phyloP scores from a whole-genome alignment of 2,113 vertebrate genomes.

The Oncorhynchus tshawytscha region DNA sequence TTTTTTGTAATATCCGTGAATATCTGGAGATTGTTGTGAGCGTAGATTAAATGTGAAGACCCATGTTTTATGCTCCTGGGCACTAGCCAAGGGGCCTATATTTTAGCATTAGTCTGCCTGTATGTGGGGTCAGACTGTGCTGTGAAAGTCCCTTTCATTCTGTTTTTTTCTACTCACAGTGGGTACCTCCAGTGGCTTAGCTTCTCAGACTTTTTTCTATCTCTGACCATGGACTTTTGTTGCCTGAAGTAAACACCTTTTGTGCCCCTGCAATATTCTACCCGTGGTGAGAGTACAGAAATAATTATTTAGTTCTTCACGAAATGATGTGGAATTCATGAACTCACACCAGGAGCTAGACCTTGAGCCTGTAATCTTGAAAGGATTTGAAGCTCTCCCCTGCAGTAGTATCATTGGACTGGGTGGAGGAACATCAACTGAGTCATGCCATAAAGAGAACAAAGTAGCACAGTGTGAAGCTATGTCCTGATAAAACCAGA shows the following conservation, averaged over 20 bases:
- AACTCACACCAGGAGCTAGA: constrained; percentile 13
- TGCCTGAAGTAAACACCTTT: constrained; percentile 43
- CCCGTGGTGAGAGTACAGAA: constrained; percentile 24
- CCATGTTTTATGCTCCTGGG: background rate
- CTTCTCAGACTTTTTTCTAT: constrained; percentile 23
- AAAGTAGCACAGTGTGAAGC: constrained; percentile 26
- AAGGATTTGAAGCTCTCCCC: constrained; percentile 9
- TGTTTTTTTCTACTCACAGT: constrained; percentile 8
- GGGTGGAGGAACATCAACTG: constrained; percentile 22
- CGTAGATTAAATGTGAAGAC: no score
- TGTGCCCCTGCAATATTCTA: constrained; percentile 29
- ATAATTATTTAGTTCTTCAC: constrained; percentile 28
- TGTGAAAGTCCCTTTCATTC: background rate
- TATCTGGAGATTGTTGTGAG: background rate
- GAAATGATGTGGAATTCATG: constrained; percentile 38
- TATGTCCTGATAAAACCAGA: constrained; percentile 20
- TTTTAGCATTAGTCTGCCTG: background rate
- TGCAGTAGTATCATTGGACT: no score
- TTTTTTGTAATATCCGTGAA: background rate
- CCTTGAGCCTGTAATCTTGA: constrained; percentile 28
- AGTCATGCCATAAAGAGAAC: constrained; percentile 19
- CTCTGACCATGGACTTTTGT: constrained; percentile 24
- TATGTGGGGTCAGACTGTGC: background rate
- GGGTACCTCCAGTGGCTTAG: constrained; percentile 6
- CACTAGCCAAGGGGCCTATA: background rate